Evolutionary conservation across 2,113 vertebrate genomes (phyloP).

Genomic region (Laticauda colubrina): DNA sequence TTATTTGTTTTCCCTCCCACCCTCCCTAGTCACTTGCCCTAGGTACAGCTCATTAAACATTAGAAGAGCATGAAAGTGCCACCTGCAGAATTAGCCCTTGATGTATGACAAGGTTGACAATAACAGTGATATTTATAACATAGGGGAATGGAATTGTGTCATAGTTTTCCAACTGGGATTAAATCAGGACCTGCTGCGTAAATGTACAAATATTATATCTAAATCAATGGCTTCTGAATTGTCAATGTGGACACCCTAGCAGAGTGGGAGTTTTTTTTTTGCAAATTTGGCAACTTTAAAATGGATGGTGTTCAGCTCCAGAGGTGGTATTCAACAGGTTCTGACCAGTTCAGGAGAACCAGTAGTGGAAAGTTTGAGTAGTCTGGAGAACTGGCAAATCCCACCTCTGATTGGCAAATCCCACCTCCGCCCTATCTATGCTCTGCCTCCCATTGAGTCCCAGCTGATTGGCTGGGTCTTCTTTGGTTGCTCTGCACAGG

Average conservation of each 20-base stretch:
- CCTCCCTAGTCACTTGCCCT: neutral
- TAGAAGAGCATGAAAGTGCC: slow-evolving; percentile 25
- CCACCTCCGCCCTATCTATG: too few relatives aligned
- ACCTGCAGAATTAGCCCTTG: slow-evolving; percentile 18
- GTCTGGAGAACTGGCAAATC: too few relatives aligned
- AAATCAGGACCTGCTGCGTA: neutral
- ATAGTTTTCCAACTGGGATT: neutral
- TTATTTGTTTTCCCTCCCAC: neutral
- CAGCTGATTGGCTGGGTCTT: too few relatives aligned
- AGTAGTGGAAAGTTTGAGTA: too few relatives aligned
- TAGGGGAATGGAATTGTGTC: neutral
- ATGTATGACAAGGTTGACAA: neutral
- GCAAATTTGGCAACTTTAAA: neutral
- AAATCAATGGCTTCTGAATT: neutral
- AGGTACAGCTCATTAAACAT: slow-evolving; percentile 25
- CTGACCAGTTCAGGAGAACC: too few relatives aligned
- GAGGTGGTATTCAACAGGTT: too few relatives aligned
- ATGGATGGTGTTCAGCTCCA: neutral
- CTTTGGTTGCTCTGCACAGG: too few relatives aligned
- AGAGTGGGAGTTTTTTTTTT: too few relatives aligned
- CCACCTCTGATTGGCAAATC: too few relatives aligned
- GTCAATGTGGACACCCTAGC: neutral
- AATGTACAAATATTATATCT: neutral
- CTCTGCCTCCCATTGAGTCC: too few relatives aligned
- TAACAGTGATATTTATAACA: neutral